phyloP scores from a whole-genome alignment of 2,797 vertebrate genomes.

The Sebastes baramenuke region DNA sequence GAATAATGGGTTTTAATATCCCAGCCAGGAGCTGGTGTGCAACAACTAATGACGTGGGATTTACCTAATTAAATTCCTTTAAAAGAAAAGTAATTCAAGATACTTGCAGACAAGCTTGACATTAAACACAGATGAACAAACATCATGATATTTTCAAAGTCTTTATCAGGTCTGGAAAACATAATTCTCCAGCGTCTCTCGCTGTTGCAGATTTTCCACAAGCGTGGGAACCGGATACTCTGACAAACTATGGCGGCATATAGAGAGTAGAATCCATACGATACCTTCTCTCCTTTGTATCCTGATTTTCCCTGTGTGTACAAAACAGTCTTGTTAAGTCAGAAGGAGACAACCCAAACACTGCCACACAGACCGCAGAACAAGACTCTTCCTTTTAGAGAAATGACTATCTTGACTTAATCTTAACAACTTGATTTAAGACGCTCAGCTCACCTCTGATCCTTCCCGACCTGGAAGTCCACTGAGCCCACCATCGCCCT shows the following conservation, averaged over 20 bases:
- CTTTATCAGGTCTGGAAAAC: slow-evolving; percentile 12
- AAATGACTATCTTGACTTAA: not conserved
- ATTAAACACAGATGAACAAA: slow-evolving; percentile 18
- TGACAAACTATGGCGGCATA: not conserved
- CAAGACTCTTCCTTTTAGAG: not conserved
- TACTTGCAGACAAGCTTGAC: not conserved
- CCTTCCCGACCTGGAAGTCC: slow-evolving; percentile 89
- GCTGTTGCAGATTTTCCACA: not conserved
- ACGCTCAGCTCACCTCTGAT: slow-evolving; percentile 80
- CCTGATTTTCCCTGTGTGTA: slow-evolving; percentile 88
- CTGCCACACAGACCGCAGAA: not conserved
- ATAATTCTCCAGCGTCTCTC: slow-evolving; percentile 10
- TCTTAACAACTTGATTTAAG: not conserved
- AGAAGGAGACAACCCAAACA: slow-evolving; percentile 4
- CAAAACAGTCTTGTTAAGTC: slow-evolving; percentile 52
- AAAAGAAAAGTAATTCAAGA: not conserved
- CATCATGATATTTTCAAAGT: not conserved
- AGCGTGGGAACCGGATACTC: slow-evolving; percentile 2
- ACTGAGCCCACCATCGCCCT: slow-evolving; percentile 88
- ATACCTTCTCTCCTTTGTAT: slow-evolving; percentile 93
- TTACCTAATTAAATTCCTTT: not conserved
- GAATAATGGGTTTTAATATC: slow-evolving; percentile 14
- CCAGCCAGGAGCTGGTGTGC: not conserved
- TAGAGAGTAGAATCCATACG: slow-evolving; percentile 11
- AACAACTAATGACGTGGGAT: not conserved